A percentile compares a stretch with the other conserved stretches of the same genome.
Evolutionary conservation across 2,113 vertebrate species (phyloP).

Genomic region (Falcunculus frontatus): DNA sequence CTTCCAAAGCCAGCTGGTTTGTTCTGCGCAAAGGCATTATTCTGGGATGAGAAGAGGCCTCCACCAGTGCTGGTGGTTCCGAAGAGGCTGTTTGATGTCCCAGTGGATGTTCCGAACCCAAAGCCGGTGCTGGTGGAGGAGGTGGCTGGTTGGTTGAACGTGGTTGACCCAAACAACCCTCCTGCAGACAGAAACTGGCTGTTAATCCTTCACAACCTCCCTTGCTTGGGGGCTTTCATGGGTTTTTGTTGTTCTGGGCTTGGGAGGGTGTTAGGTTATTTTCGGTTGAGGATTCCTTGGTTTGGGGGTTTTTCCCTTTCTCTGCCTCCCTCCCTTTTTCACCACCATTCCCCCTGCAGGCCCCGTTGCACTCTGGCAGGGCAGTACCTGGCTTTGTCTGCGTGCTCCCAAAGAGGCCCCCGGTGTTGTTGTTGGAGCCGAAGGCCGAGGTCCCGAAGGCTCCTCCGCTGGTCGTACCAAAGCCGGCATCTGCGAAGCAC

Average conservation of each 20-base stretch:
- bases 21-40: conserved; percentile 90
- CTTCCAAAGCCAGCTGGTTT: conserved; percentile 91
- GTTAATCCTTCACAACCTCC: not conserved
- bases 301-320: rapidly evolving
- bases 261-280: rapidly evolving
- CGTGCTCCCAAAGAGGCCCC: conserved; percentile 86
- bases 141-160: conserved; percentile 90
- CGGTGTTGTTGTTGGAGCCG: conserved; percentile 81
- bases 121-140: conserved; percentile 89
- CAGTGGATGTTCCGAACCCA: conserved; percentile 86
- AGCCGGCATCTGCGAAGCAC: conserved; percentile 76
- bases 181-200: conserved; percentile 61
- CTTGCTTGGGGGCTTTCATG: rapidly evolving
- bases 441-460: conserved; percentile 92
- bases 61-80: conserved; percentile 83
- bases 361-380: rapidly evolving
- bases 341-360: not conserved
- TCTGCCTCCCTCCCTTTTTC: rapidly evolving
- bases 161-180: conserved; percentile 89
- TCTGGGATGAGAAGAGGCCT: conserved; percentile 91
- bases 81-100: conserved; percentile 87
- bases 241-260: rapidly evolving
- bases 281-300: rapidly evolving
- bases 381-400: conserved; percentile 90
- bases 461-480: conserved; percentile 80